Evolutionary conservation across 2,888 invertebrate species (phyloP), one percentile per base, ranked within the genome.

Genomic region (Drepanosiphum platanoidis): DNA sequence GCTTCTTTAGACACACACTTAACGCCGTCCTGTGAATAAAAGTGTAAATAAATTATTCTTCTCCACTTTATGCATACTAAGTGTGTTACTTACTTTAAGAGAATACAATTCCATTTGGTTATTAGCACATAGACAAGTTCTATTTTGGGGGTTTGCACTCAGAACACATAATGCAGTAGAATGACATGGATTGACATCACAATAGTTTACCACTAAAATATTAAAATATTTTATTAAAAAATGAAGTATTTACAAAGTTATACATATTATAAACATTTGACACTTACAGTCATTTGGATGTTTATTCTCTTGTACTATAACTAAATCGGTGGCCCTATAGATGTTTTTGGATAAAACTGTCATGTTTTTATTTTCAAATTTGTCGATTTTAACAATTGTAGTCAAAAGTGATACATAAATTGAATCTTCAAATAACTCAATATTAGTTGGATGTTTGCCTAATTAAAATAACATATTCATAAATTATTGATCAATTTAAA

Each of bases 361-460:
- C 27, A 88, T 71, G 86, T 90, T 89, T 27, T 89, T 87, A 64
- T 81, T 52, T 11, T 90, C 91, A 88, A 92, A 92, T 88, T 92
- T 92, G 88, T 90, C 89, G 87, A 92, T 88, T 83, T 89, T 89
- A 66, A 90, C 88, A 18, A 92, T 18, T 89, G 90, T 70, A 89
- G 90, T 88, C 93, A 93, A 4, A 94, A 92, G 77, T 64, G 93
- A 92, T 36, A 94, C 91, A 89, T 93, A 95, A 18, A 94, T 89
- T 86, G 90, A 91, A 88, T 94, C 93, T 89, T 94, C 95, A 89
- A 95, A 95, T 0, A 95, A 92, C 88, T 94, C 94, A 52, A 95
- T 90, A 89, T 93, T 93, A 89, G 92, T 93, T 0, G 95, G 95
- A 88, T 93, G 93, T 87, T 93, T 92, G 87, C 91, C 91, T 89